Evolutionary conservation across 2,888 invertebrate genomes (phyloP), one percentile per base, ranked within the genome.

Genomic region (Macrophya annulata): DNA sequence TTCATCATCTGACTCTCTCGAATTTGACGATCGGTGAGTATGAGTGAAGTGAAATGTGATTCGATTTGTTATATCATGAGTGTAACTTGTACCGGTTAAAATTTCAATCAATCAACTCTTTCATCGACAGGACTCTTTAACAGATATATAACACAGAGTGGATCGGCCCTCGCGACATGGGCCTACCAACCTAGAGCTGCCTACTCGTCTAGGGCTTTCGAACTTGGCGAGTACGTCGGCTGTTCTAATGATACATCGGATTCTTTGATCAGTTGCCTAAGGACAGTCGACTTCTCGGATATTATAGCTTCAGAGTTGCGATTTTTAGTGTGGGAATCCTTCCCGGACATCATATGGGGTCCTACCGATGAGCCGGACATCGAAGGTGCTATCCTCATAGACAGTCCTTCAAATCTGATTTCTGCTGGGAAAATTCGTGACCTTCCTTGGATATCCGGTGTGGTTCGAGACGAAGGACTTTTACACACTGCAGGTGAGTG

Each of bases 81-180:
- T 2, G 31, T 31, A 31, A 31, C 31, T 31, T 31, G 31, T 62
- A 62, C 31, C 21, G 0, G 15, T 71, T 37, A 10, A 71, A 17
- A 71, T 37, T 5, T 21, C 3, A 15, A 15, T n/a, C 9, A 9
- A 71, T 62, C n/a, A 71, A 40, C 37, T 40, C 2, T 40, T 12
- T 9, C 4, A 4, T 62, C 25, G 40, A 40, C 48, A 76, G 91
- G 90, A 1, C 89, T 92, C 10, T 93, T 93, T 77, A 88, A 92
- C 79, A 90, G 87, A 86, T 87, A 89, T 62, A 92, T 93, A 83
- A 86, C 90, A 37, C 90, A 90, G 4, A 90, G 93, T 51, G 91
- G 90, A 15, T 85, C 88, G 10, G 88, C 89, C 1, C 31, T 88
- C 1, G 84, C 84, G 6, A 4, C 86, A 0, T 91, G 89, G 90